A percentile compares a stretch with the other conserved stretches of the same genome.
These are phyloP conservation scores for Fulica atra DNA, from an alignment of 2,113 vertebrate species.

Conservation along the genomic window DNA sequence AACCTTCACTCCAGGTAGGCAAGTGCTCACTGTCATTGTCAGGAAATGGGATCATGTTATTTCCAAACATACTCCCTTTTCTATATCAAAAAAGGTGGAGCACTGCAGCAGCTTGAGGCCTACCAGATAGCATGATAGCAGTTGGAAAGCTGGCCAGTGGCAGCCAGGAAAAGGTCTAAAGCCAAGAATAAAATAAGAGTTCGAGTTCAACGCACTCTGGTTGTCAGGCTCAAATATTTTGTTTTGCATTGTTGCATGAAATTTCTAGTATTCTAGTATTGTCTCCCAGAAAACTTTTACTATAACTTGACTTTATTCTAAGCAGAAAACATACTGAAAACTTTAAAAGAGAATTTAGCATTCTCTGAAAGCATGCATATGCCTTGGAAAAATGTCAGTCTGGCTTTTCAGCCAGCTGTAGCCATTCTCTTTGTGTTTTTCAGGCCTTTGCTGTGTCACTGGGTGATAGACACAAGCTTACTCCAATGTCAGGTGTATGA, in stretches of 20 bases:
- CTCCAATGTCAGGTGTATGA: not conserved
- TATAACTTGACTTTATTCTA: not conserved
- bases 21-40: not conserved
- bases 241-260: not conserved
- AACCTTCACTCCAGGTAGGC: not conserved
- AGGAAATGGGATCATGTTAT: not conserved
- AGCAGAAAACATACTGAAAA: not conserved
- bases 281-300: not conserved
- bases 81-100: not conserved
- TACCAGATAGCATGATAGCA: not conserved
- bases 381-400: not conserved
- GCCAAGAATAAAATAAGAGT: not conserved
- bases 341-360: not conserved
- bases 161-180: not conserved
- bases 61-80: not conserved
- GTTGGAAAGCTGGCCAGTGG: not conserved
- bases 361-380: not conserved
- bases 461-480: not conserved
- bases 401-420: not conserved
- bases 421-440: not conserved
- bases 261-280: not conserved
- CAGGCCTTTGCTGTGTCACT: not conserved
- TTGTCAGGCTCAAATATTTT: not conserved
- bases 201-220: not conserved
- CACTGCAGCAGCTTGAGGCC: not conserved